Evolutionary conservation across 1,140 invertebrate genomes (phyloP).

Genomic region (Probaryconus sp.): DNA sequence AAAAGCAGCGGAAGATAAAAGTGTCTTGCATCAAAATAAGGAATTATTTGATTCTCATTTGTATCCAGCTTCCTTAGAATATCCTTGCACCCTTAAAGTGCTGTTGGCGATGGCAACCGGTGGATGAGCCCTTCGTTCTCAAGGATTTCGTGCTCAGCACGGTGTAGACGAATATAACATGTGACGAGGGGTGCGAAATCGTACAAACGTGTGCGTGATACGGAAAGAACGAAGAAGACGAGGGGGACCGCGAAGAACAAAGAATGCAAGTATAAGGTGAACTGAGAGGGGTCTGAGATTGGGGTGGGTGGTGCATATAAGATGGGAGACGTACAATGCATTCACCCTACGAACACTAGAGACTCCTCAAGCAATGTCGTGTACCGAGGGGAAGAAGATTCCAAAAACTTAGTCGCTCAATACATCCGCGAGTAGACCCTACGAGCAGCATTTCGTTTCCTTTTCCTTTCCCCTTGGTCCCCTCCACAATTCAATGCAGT

Average conservation of each 20-base stretch:
- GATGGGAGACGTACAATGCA: constrained; percentile 68
- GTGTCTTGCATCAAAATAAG: constrained; percentile 16
- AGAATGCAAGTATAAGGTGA: constrained; percentile 69
- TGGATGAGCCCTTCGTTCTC: constrained; percentile 58
- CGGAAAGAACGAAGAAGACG: constrained; percentile 62
- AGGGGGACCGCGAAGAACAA: constrained; percentile 66
- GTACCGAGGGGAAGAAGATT: constrained; percentile 65
- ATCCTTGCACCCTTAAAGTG: constrained; percentile 64
- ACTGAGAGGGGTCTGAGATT: constrained; percentile 56
- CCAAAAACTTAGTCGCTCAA: constrained; percentile 67
- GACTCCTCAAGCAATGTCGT: constrained; percentile 63
- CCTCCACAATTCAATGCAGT: constrained; percentile 38
- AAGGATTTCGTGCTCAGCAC: constrained; percentile 63
- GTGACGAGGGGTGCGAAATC: constrained; percentile 64
- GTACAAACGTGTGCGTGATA: constrained; percentile 64
- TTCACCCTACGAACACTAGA: constrained; percentile 61
- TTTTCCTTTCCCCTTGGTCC: constrained; percentile 36
- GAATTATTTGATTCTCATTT: constrained; percentile 56
- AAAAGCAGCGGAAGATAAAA: constrained; percentile 38
- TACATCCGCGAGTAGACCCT: constrained; percentile 58
- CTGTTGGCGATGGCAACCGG: constrained; percentile 59
- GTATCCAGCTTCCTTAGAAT: constrained; percentile 64
- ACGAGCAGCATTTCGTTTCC: constrained; percentile 40
- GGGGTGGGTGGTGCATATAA: constrained; percentile 69
- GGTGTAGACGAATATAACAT: constrained; percentile 54